These are phyloP conservation scores for Zaprionus bogoriensis DNA, from an alignment of 2,888 invertebrate genomes.

Conservation along the genomic window DNA sequence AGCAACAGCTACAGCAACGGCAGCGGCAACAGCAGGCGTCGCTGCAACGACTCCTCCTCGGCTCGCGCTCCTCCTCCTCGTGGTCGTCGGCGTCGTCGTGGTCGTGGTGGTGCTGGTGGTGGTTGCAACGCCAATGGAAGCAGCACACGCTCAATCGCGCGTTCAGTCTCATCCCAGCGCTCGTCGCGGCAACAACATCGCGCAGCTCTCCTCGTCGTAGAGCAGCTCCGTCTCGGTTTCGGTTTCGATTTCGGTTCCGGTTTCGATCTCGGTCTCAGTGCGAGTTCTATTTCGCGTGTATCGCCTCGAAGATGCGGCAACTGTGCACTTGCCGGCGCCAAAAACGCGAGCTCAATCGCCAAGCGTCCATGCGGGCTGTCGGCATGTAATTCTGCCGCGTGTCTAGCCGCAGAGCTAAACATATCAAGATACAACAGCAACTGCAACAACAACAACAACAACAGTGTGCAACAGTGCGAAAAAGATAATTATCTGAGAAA, in stretches of 20 bases:
- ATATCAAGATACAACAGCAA: slow-evolving; percentile 48
- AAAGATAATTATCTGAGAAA: not conserved
- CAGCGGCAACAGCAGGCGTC: slow-evolving; percentile 26
- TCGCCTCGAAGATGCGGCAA: slow-evolving; percentile 61
- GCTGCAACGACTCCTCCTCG: slow-evolving; percentile 40
- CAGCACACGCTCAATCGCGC: slow-evolving; percentile 34
- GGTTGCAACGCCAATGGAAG: slow-evolving; percentile 41
- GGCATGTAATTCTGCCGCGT: slow-evolving; percentile 37
- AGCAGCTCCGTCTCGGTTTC: slow-evolving; percentile 22
- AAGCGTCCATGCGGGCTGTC: slow-evolving; percentile 13
- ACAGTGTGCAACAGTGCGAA: not conserved
- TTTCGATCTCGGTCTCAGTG: slow-evolving; percentile 10
- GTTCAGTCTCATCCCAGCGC: slow-evolving; percentile 77
- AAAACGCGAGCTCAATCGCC: slow-evolving; percentile 32
- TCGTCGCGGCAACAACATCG: slow-evolving; percentile 74
- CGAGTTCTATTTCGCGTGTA: too few relatives aligned
- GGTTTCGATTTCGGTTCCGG: slow-evolving; percentile 23
- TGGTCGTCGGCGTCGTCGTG: slow-evolving; percentile 1
- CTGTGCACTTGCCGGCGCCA: slow-evolving; percentile 53
- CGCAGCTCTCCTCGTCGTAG: slow-evolving; percentile 12
- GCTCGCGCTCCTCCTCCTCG: slow-evolving; percentile 23
- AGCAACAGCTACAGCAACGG: slow-evolving; percentile 7
- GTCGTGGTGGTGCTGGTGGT: slow-evolving; percentile 9
- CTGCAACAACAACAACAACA: slow-evolving; percentile 17
- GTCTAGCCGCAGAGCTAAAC: slow-evolving; percentile 49